These are phyloP conservation scores for Lepisosteus osseus DNA, from an alignment of 2,113 vertebrate genomes.

Conservation along the genomic window DNA sequence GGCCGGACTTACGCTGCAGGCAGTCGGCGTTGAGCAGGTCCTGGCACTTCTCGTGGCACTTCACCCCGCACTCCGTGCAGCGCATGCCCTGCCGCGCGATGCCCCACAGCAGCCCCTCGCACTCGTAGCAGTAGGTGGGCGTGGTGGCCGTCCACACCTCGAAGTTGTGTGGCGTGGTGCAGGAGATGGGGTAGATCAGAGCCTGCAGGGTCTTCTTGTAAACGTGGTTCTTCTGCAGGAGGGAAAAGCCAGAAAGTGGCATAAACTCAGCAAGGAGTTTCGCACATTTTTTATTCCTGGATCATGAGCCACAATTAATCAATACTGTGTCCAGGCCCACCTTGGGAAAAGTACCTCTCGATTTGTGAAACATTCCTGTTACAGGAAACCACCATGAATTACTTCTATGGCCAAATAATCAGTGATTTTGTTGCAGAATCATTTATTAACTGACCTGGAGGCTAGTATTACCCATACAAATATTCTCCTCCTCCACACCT, in stretches of 20 bases:
- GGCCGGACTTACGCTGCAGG: slow-evolving; percentile 82
- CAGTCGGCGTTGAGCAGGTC: slow-evolving; percentile 96
- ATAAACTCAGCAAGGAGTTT: neutral
- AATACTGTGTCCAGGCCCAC: too few relatives aligned
- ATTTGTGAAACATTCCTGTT: too few relatives aligned
- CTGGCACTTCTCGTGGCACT: slow-evolving; percentile 98
- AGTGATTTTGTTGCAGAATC: too few relatives aligned
- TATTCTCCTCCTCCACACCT: too few relatives aligned
- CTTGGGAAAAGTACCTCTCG: too few relatives aligned
- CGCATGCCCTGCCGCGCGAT: slow-evolving; percentile 97
- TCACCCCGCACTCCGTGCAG: slow-evolving; percentile 92
- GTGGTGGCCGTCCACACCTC: slow-evolving; percentile 96
- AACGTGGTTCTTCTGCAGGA: slow-evolving; percentile 89
- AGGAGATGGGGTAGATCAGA: slow-evolving; percentile 97
- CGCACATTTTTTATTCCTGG: too few relatives aligned
- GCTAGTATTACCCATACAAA: too few relatives aligned
- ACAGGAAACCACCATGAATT: too few relatives aligned
- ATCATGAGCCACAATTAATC: too few relatives aligned
- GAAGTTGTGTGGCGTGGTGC: slow-evolving; percentile 95
- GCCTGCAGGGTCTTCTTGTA: slow-evolving; percentile 98
- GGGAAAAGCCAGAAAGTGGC: slow-evolving; percentile 6
- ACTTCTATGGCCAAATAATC: too few relatives aligned
- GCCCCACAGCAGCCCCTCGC: slow-evolving; percentile 94
- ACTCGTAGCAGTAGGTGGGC: slow-evolving; percentile 97
- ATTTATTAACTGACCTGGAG: too few relatives aligned